Evolutionary conservation across 2,888 invertebrate species (phyloP).

Genomic region (Ichneumoninae sp.): DNA sequence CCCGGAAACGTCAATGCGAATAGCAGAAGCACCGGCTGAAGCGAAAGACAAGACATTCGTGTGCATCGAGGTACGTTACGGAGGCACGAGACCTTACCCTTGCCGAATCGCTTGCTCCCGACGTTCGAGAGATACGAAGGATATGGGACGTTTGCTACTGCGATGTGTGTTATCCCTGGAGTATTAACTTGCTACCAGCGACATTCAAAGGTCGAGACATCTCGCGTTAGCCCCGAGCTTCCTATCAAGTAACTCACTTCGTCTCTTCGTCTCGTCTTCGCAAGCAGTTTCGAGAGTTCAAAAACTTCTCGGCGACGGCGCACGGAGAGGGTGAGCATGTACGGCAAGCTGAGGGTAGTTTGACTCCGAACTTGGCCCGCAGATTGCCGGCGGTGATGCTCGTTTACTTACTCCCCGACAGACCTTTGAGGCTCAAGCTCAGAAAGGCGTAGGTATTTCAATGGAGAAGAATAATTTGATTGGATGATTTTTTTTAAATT

Average conservation of each 20-base stretch:
- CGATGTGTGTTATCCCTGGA: not conserved
- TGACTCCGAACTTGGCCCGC: slow-evolving; percentile 54
- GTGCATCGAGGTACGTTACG: slow-evolving; percentile 12
- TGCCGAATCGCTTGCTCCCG: slow-evolving; percentile 27
- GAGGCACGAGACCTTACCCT: not conserved
- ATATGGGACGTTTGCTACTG: not conserved
- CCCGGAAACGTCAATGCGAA: slow-evolving; percentile 9
- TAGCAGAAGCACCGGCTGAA: not conserved
- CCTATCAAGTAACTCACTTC: slow-evolving; percentile 57
- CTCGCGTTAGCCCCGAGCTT: slow-evolving; percentile 40
- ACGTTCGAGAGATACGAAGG: slow-evolving; percentile 31
- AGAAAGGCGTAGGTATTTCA: not conserved
- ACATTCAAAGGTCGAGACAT: slow-evolving; percentile 50
- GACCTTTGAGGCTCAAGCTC: not conserved
- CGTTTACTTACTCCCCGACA: slow-evolving; percentile 11
- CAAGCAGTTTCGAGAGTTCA: slow-evolving; percentile 41
- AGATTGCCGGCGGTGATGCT: slow-evolving; percentile 47
- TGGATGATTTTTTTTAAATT: not conserved
- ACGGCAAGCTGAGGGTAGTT: slow-evolving; percentile 51
- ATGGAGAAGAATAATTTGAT: not conserved
- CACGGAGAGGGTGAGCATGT: slow-evolving; percentile 13
- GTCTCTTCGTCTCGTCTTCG: slow-evolving; percentile 32
- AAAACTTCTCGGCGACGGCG: slow-evolving; percentile 54
- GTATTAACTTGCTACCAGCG: slow-evolving; percentile 36
- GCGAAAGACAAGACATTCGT: slow-evolving; percentile 3